These are phyloP conservation scores for Artibeus lituratus DNA, from an alignment of 2,797 vertebrate species.

Conservation along the genomic window DNA sequence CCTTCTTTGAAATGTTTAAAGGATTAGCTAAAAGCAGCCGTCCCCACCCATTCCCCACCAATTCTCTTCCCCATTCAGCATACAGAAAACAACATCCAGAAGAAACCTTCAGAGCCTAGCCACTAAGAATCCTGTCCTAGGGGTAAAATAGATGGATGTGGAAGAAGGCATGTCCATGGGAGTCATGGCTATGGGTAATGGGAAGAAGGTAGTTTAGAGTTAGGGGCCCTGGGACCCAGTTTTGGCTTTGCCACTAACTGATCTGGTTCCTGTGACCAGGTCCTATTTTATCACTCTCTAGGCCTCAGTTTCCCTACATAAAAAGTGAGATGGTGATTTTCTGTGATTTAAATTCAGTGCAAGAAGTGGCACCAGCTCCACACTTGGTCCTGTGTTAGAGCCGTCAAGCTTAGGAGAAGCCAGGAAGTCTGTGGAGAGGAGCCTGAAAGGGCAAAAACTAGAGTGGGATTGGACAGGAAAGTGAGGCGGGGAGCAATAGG, in stretches of 20 bases:
- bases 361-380: not conserved
- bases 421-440: not conserved
- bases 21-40: not conserved
- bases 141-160: not conserved
- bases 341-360: not conserved
- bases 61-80: rapidly evolving
- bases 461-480: not conserved
- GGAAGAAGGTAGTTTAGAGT: not conserved
- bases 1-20: not conserved
- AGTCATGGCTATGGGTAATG: not conserved
- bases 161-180: not conserved
- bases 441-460: not conserved
- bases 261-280: not conserved
- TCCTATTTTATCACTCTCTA: not conserved
- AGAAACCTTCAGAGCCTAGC: not conserved
- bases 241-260: not conserved
- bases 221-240: not conserved
- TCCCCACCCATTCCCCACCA: not conserved
- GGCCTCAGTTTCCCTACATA: not conserved
- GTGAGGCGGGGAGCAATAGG: not conserved
- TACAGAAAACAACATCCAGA: not conserved
- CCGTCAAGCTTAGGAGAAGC: not conserved
- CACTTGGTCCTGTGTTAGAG: not conserved
- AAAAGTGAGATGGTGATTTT: not conserved
- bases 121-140: not conserved